Percentiles rank a stretch among this genome's conserved stretches.
Evolutionary conservation across 1,140 invertebrate species (phyloP).

Genomic region (Cryptotermes secundus): DNA sequence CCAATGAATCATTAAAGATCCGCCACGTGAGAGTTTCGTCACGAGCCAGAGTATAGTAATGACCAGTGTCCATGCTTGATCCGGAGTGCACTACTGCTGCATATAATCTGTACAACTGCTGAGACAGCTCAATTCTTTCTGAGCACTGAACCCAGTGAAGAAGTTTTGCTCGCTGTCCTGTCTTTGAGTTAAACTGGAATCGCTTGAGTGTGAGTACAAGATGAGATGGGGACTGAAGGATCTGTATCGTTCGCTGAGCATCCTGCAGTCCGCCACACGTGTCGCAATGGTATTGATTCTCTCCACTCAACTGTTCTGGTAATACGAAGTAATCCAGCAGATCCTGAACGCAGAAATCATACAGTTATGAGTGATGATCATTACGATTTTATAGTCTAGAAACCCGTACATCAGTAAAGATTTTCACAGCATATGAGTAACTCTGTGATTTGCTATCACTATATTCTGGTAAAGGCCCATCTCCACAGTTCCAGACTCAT

Average conservation of each 20-base stretch:
- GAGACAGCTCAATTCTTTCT: slow-evolving; percentile 42
- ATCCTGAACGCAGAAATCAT: slow-evolving; percentile 63
- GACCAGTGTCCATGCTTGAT: slow-evolving; percentile 76
- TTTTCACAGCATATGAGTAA: no score
- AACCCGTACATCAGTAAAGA: no score
- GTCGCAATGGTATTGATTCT: slow-evolving; percentile 80
- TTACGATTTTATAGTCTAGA: no score
- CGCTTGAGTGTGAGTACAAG: slow-evolving; percentile 79
- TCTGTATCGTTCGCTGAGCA: slow-evolving; percentile 69
- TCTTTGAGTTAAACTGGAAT: slow-evolving; percentile 74
- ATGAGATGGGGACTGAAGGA: slow-evolving; percentile 70
- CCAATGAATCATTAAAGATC: slow-evolving; percentile 76
- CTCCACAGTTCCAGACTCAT: no score
- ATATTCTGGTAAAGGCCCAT: no score
- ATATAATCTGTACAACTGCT: slow-evolving; percentile 66
- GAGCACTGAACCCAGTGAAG: slow-evolving; percentile 57
- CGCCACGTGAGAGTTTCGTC: slow-evolving; percentile 69
- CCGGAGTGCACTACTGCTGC: slow-evolving; percentile 83
- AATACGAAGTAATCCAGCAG: slow-evolving; percentile 74
- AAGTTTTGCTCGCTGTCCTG: slow-evolving; percentile 70
- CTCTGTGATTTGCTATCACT: no score
- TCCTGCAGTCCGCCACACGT: slow-evolving; percentile 72
- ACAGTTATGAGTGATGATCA: no score
- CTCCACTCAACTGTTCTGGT: slow-evolving; percentile 73
- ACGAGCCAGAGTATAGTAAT: slow-evolving; percentile 81